A percentile compares a stretch with the other conserved stretches of the same genome.
phyloP scores from a whole-genome alignment of 2,888 invertebrate species.

The Augochlorella aurata region DNA sequence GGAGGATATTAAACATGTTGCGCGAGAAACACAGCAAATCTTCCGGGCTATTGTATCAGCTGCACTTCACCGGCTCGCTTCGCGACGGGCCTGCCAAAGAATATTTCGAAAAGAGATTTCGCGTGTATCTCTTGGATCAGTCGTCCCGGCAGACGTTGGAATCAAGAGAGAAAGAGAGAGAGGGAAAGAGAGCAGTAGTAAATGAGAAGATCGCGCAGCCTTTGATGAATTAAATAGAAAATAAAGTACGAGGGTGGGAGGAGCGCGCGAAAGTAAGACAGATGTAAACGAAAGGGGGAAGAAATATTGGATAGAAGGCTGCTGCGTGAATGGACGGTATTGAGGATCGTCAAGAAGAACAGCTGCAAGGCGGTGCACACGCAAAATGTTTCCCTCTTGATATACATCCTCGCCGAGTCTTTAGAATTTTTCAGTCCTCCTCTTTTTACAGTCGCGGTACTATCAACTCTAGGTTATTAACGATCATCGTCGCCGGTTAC shows the following conservation, averaged over 20 bases:
- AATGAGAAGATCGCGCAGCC: background rate
- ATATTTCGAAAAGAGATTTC: background rate
- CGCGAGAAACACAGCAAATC: background rate
- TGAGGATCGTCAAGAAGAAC: constrained; percentile 55
- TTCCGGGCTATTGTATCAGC: background rate
- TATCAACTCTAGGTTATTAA: background rate
- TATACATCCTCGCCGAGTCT: constrained; percentile 9
- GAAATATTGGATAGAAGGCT: constrained; percentile 43
- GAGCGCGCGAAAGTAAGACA: constrained; percentile 26
- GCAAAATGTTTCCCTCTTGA: constrained; percentile 42
- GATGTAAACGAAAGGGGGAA: constrained; percentile 20
- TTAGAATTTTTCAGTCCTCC: constrained; percentile 15
- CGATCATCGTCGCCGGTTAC: background rate
- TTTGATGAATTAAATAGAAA: constrained; percentile 17
- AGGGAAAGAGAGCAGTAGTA: background rate
- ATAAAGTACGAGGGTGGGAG: constrained; percentile 31
- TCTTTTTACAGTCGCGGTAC: background rate
- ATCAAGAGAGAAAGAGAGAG: background rate
- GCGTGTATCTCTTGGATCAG: background rate
- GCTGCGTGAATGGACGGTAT: constrained; percentile 67
- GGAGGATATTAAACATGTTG: background rate
- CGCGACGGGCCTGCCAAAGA: background rate
- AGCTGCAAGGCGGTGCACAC: constrained; percentile 47
- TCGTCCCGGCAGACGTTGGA: background rate
- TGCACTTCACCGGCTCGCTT: background rate